Evolutionary conservation across 2,888 invertebrate genomes (phyloP).

Genomic region (Tubulanus polymorphus): DNA sequence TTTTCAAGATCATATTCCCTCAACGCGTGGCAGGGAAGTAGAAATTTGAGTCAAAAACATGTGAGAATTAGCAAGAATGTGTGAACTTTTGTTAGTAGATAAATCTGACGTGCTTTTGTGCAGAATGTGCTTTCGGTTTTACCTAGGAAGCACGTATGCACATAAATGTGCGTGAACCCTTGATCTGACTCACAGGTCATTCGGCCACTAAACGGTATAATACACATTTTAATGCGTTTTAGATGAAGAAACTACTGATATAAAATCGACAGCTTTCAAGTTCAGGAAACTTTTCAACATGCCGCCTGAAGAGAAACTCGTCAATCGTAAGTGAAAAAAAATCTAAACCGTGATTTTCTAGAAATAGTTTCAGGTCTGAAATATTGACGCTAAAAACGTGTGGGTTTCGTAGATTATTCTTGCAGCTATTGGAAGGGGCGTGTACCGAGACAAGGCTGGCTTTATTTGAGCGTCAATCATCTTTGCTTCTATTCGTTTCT

Average conservation of each 20-base stretch:
- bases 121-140: too few species aligned
- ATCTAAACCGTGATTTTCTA: not conserved
- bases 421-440: slow-evolving; percentile 87
- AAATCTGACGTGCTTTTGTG: too few species aligned
- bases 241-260: slow-evolving; percentile 79
- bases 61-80: too few species aligned
- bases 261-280: slow-evolving; percentile 73
- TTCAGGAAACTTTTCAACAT: slow-evolving; percentile 86
- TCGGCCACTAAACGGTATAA: too few species aligned
- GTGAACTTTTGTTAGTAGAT: too few species aligned
- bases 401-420: slow-evolving; percentile 54
- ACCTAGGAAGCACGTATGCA: too few species aligned
- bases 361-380: not conserved
- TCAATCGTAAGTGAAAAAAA: slow-evolving; percentile 70
- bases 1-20: too few species aligned
- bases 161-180: too few species aligned
- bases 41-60: too few species aligned
- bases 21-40: too few species aligned
- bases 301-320: slow-evolving; percentile 90
- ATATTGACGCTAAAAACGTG: not conserved
- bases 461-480: slow-evolving; percentile 94
- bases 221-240: too few species aligned
- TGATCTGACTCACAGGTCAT: too few species aligned
- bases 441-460: slow-evolving; percentile 92
- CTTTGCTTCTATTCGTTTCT: slow-evolving; percentile 94